Evolutionary conservation across 2,888 invertebrate genomes (phyloP).

Genomic region (Ariolimax columbianus): DNA sequence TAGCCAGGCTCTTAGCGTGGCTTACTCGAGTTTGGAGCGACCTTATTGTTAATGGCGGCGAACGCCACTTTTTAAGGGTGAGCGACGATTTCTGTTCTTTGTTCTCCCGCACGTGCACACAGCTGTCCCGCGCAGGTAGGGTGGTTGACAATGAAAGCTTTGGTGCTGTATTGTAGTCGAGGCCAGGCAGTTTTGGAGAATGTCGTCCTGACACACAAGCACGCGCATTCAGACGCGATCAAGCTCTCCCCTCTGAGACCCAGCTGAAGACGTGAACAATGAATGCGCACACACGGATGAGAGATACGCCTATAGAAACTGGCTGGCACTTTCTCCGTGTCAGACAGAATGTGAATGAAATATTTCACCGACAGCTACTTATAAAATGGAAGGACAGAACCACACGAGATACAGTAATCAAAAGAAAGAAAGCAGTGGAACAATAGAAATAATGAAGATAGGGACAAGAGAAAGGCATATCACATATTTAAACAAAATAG

Average conservation of each 20-base stretch:
- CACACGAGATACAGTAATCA: background rate
- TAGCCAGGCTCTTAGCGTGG: slow-evolving; percentile 12
- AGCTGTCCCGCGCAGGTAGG: slow-evolving; percentile 42
- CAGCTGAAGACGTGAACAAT: slow-evolving; percentile 26
- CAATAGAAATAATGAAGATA: background rate
- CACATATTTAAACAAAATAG: no score
- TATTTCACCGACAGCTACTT: background rate
- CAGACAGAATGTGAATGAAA: slow-evolving; percentile 21
- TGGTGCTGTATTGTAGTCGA: slow-evolving; percentile 28
- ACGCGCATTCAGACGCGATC: slow-evolving; percentile 29
- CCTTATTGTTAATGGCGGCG: slow-evolving; percentile 28
- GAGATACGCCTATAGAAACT: slow-evolving; percentile 25
- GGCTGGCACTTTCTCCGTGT: slow-evolving; percentile 5
- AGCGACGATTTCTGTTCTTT: slow-evolving; percentile 37
- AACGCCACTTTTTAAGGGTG: slow-evolving; percentile 36
- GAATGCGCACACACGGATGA: slow-evolving; percentile 6
- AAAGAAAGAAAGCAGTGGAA: background rate
- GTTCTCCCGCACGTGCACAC: slow-evolving; percentile 40
- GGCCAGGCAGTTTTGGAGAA: slow-evolving; percentile 1
- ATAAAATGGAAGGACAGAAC: background rate
- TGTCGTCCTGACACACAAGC: slow-evolving; percentile 33
- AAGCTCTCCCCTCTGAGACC: slow-evolving; percentile 13
- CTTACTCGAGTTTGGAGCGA: slow-evolving; percentile 1
- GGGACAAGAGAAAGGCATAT: background rate
- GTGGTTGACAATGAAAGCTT: slow-evolving; percentile 23